These are phyloP conservation scores for Python bivittatus DNA, from an alignment of 2,113 vertebrate species.

Conservation along the genomic window DNA sequence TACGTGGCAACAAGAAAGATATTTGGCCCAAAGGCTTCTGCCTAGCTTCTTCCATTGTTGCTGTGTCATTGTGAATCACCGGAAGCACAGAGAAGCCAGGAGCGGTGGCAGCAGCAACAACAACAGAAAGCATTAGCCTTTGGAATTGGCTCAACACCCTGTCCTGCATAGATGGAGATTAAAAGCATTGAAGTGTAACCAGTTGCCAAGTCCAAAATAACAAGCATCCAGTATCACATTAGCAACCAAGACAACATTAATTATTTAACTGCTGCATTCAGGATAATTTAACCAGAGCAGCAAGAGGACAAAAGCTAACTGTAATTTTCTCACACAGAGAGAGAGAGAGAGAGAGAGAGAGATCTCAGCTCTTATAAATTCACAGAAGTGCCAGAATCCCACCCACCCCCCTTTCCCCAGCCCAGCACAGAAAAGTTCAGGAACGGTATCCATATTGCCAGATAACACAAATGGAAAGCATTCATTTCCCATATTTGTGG, in stretches of 20 bases:
- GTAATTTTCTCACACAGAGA: background rate
- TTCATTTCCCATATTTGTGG: constrained; percentile 31
- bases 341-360: background rate
- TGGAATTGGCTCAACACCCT: constrained; percentile 49
- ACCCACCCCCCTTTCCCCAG: background rate
- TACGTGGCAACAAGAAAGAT: background rate
- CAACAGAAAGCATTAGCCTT: constrained; percentile 31
- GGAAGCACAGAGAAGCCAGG: constrained; percentile 25
- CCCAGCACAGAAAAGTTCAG: background rate
- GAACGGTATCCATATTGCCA: constrained; percentile 22
- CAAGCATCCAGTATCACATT: constrained; percentile 51
- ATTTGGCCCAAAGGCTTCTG: background rate
- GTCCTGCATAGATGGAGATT: constrained; percentile 47
- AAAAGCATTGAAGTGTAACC: constrained; percentile 58
- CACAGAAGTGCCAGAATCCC: constrained; percentile 2
- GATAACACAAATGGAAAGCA: constrained; percentile 27
- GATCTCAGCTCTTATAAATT: constrained; percentile 24
- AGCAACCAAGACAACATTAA: constrained; percentile 57
- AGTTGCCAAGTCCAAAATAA: constrained; percentile 43
- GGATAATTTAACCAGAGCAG: constrained; percentile 44
- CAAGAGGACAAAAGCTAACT: constrained; percentile 46
- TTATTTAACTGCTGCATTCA: constrained; percentile 50
- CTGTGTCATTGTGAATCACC: background rate
- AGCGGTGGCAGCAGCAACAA: constrained; percentile 32
- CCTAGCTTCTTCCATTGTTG: constrained; percentile 28